These are phyloP conservation scores for Eleutherodactylus coqui DNA, from an alignment of 2,797 vertebrate species.

Conservation along the genomic window DNA sequence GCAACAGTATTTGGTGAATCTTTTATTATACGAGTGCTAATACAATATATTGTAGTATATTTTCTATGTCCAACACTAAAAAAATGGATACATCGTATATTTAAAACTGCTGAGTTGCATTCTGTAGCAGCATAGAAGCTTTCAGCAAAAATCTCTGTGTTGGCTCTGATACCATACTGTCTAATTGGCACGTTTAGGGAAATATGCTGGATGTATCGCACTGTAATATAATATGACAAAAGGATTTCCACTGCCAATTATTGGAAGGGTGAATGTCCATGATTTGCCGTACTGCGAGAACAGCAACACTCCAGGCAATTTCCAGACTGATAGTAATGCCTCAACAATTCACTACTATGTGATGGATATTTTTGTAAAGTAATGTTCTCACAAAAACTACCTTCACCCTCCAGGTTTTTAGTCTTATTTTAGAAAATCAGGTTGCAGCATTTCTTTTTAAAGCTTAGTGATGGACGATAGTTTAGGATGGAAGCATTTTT, in stretches of 20 bases:
- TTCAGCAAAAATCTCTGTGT: conserved; percentile 25
- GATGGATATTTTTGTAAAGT: conserved; percentile 53
- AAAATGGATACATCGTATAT: not conserved
- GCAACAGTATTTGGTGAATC: not conserved
- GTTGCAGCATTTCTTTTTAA: conserved; percentile 46
- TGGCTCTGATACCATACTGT: conserved; percentile 30
- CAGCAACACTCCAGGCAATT: conserved; percentile 57
- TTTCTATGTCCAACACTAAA: not conserved
- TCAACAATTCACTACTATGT: conserved; percentile 52
- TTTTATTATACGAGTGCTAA: not conserved
- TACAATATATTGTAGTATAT: not conserved
- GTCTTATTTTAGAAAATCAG: conserved; percentile 44
- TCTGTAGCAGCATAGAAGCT: not conserved
- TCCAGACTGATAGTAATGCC: conserved; percentile 48
- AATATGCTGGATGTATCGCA: conserved; percentile 46
- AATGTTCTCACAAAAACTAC: conserved; percentile 40
- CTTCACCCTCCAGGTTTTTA: conserved; percentile 27
- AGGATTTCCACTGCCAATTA: conserved; percentile 62
- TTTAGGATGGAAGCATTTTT: conserved; percentile 25
- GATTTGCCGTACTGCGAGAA: conserved; percentile 55
- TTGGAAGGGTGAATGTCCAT: conserved; percentile 55
- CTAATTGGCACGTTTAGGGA: conserved; percentile 42
- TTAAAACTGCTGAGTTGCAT: conserved; percentile 39
- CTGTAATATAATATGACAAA: conserved; percentile 57
- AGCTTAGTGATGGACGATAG: conserved; percentile 36